Conservation (phyloP, 2,797 vertebrate genomes). For the Protonibea diacanthus region DNA sequence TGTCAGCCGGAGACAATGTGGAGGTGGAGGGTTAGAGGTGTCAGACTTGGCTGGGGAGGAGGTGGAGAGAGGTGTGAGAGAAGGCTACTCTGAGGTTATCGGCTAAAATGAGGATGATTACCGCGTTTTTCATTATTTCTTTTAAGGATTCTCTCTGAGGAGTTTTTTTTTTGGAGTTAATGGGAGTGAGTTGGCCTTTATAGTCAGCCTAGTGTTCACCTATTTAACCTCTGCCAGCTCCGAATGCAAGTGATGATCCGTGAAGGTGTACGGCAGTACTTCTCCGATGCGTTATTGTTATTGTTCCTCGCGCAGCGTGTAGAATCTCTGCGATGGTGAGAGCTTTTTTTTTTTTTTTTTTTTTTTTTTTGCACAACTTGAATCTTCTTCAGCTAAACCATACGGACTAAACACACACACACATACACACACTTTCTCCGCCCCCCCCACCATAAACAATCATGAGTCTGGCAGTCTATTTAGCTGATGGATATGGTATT, state of each 20-base stretch:
- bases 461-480: conserved; percentile 72
- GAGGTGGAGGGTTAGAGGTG: conserved; percentile 64
- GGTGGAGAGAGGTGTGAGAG: conserved; percentile 26
- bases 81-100: conserved; percentile 34
- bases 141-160: conserved; percentile 3
- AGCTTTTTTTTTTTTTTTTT: conserved; percentile 15
- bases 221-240: conserved; percentile 56
- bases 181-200: conserved; percentile 46
- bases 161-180: conserved; percentile 51
- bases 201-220: conserved; percentile 35
- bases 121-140: not conserved
- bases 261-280: conserved; percentile 32
- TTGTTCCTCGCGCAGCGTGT: conserved; percentile 33
- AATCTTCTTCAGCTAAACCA: conserved; percentile 37
- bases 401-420: conserved; percentile 31
- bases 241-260: conserved; percentile 47
- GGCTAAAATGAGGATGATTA: conserved; percentile 49
- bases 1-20: conserved; percentile 61
- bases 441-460: conserved; percentile 70
- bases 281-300: conserved; percentile 34
- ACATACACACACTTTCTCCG: conserved; percentile 18
- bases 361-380: conserved; percentile 30
- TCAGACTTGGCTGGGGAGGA: conserved; percentile 65
- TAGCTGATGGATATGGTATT: conserved; percentile 80
- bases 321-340: conserved; percentile 17